Conservation (phyloP, 2,888 invertebrate genomes). For the Gnatocerus cornutus region DNA sequence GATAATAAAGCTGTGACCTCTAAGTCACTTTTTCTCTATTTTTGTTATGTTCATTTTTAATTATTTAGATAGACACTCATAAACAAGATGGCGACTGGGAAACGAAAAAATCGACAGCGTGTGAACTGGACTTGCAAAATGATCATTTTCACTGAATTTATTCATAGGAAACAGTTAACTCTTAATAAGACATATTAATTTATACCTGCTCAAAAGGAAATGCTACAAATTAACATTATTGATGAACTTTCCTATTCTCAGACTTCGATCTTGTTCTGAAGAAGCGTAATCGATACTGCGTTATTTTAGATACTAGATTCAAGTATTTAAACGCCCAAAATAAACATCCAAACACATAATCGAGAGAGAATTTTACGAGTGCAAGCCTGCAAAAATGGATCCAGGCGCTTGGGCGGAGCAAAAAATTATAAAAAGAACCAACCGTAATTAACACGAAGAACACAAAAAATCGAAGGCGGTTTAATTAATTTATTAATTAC, state of each 20-base stretch:
- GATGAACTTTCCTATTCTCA: conserved; percentile 12
- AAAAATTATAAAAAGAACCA: too few species aligned
- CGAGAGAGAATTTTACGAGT: conserved; percentile 17
- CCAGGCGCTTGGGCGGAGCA: background rate
- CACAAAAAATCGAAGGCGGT: too few species aligned
- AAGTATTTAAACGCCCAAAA: conserved; percentile 17
- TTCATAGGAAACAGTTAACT: conserved; percentile 35
- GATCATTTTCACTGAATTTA: conserved; percentile 28
- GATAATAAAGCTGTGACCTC: conserved; percentile 35
- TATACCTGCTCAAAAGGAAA: conserved; percentile 34
- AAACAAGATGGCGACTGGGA: conserved; percentile 11
- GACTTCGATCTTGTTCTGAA: conserved; percentile 6
- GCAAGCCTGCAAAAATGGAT: background rate
- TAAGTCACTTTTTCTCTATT: conserved; percentile 19
- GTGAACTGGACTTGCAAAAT: conserved; percentile 28
- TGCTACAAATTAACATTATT: conserved; percentile 25
- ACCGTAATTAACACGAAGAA: too few species aligned
- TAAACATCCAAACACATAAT: conserved; percentile 20
- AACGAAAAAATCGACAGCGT: conserved; percentile 14
- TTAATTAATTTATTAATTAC: too few species aligned
- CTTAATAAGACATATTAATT: conserved; percentile 42
- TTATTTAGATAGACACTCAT: background rate
- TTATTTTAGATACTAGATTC: conserved; percentile 21
- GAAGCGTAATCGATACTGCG: conserved; percentile 4
- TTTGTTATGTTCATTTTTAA: conserved; percentile 18